A percentile compares a stretch with the other conserved stretches of the same genome.
Conservation (phyloP, 1,140 invertebrate genomes). For the Aphaenogaster ashmeadi region DNA sequence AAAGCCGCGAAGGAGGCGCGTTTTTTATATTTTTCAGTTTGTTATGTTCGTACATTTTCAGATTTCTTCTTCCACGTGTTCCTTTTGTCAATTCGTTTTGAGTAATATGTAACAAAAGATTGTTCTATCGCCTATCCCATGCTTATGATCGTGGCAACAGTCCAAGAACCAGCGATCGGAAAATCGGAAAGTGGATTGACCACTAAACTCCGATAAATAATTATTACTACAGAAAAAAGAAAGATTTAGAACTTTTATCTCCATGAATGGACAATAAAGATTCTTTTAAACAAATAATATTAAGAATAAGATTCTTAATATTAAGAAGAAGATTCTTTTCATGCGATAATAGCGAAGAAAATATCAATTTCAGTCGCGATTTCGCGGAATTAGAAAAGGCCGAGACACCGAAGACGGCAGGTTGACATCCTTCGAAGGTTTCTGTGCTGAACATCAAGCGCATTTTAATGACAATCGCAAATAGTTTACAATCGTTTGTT, state of each 20-base stretch:
- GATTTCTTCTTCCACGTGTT: not conserved
- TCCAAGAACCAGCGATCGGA: not conserved
- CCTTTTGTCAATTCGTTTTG: not conserved
- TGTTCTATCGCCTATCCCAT: not conserved
- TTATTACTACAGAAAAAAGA: not conserved
- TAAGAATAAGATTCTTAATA: no score
- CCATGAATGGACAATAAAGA: not conserved
- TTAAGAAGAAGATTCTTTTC: no score
- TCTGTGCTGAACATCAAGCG: not conserved
- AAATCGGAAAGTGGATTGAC: not conserved
- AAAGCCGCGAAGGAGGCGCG: conserved; percentile 96
- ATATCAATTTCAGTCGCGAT: not conserved
- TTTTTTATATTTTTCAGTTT: conserved; percentile 80
- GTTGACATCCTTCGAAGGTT: not conserved
- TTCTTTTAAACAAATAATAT: no score
- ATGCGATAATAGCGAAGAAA: no score
- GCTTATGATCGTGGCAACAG: not conserved
- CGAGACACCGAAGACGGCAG: not conserved
- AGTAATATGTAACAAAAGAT: not conserved
- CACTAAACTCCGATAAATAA: not conserved
- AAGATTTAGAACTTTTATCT: not conserved
- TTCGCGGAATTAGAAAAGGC: not conserved
- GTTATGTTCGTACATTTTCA: not conserved
- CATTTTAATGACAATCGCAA: not conserved
- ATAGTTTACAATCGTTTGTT: not conserved